A percentile compares a stretch with the other conserved stretches of the same genome.
phyloP scores from a whole-genome alignment of 2,113 vertebrate species.

The zebrafish (Danio rerio) region GRCz12tu NC_133196.1:21294501-21295000 shows the following conservation, averaged over 20 bases:
- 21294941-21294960: too few relatives aligned
- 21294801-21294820: too few relatives aligned
- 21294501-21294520: conserved; percentile 4
- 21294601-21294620: not conserved
- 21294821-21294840: too few relatives aligned
- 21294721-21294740: not conserved
- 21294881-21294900: too few relatives aligned
- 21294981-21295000: too few relatives aligned
- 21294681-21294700: conserved; percentile 6
- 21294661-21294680: not conserved
- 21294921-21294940: too few relatives aligned
- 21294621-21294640: not conserved
- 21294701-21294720: not conserved
- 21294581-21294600: not conserved
- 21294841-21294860: too few relatives aligned
- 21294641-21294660: not conserved
- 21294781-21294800: not conserved
- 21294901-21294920: too few relatives aligned
- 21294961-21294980: too few relatives aligned
- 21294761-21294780: not conserved
- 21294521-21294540: not conserved
- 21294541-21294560: not conserved
- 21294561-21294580: not conserved
- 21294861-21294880: too few relatives aligned
- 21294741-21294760: not conserved